These are phyloP conservation scores for Lepidocolaptes lacrymiger DNA, from an alignment of 2,797 vertebrate genomes.

Conservation along the genomic window DNA sequence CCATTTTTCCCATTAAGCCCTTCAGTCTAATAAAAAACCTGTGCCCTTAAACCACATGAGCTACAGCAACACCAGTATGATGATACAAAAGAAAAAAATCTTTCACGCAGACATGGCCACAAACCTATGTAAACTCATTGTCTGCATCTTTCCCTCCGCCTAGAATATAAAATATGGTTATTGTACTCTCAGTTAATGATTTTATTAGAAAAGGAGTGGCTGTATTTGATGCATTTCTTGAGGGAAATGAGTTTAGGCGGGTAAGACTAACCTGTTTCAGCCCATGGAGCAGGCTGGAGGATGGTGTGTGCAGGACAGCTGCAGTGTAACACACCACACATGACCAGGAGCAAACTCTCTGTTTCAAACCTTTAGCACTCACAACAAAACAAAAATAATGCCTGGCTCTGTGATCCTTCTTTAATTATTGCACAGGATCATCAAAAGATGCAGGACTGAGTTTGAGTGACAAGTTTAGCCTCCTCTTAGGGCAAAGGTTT, in stretches of 20 bases:
- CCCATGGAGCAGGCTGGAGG: neutral
- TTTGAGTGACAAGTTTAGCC: conserved; percentile 41
- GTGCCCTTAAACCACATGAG: neutral
- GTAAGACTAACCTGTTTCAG: neutral
- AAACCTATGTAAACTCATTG: neutral
- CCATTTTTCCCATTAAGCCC: neutral
- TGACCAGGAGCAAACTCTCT: neutral
- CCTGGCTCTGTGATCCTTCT: neutral
- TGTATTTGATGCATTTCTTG: neutral
- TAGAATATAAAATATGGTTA: neutral
- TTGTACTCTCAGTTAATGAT: neutral
- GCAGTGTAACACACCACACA: neutral
- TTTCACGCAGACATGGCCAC: neutral
- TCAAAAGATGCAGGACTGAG: neutral
- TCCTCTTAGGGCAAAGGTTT: conserved; percentile 49
- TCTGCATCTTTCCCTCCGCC: neutral
- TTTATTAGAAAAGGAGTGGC: neutral
- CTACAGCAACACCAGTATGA: neutral
- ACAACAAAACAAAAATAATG: neutral
- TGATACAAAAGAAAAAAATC: neutral
- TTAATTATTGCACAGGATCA: neutral
- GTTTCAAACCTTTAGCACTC: neutral
- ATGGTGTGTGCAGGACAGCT: neutral
- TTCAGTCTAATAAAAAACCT: neutral
- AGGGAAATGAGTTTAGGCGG: neutral